Percentiles rank a stretch among this genome's conserved stretches.
Conservation (phyloP, 2,888 invertebrate genomes). For the Falcaria lacertinaria region DNA sequence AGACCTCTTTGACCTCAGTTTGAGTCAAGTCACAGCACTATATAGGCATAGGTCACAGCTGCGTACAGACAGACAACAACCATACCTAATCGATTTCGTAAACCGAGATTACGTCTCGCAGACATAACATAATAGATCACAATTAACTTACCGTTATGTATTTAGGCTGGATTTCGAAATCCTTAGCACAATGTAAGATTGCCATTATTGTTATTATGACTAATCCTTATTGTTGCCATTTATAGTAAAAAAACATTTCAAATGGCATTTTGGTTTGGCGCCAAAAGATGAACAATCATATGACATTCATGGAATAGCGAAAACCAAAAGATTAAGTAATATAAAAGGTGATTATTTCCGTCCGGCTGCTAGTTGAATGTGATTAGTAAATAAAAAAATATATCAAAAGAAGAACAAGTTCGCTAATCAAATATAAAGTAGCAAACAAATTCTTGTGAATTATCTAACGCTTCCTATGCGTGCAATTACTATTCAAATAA, state of each 20-base stretch:
- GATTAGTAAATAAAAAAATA: too few species aligned
- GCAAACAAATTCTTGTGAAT: too few species aligned
- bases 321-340: too few species aligned
- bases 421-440: too few species aligned
- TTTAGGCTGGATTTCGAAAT: slow-evolving; percentile 13
- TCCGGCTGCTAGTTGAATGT: too few species aligned
- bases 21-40: not conserved
- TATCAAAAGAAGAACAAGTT: too few species aligned
- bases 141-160: slow-evolving; percentile 12
- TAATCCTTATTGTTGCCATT: slow-evolving; percentile 15
- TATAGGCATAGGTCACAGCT: slow-evolving; percentile 6
- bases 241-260: slow-evolving; percentile 4
- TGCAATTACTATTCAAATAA: too few species aligned
- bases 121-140: slow-evolving; percentile 14
- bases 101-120: slow-evolving; percentile 7
- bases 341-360: too few species aligned
- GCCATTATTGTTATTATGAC: slow-evolving; percentile 6
- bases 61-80: slow-evolving; percentile 2
- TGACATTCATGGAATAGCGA: too few species aligned
- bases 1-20: not conserved
- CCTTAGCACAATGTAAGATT: not conserved
- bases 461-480: too few species aligned
- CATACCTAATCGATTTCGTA: slow-evolving; percentile 19
- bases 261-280: not conserved
- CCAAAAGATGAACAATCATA: too few species aligned